Base-by-base conservation (phyloP, 2,888 invertebrate species). In the Eupithecia insigniata region DNA sequence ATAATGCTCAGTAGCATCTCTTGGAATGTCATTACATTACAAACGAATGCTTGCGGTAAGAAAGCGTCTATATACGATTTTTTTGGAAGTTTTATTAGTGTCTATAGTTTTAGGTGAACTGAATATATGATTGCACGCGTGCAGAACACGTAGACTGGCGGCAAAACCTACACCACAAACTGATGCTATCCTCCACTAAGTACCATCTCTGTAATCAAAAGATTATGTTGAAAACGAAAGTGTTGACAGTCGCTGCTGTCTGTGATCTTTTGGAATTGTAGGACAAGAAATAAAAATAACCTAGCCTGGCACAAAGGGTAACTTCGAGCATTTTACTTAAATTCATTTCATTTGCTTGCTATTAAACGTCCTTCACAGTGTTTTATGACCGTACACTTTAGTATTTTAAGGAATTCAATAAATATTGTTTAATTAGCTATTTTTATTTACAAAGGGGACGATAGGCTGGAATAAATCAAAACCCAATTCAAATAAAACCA, bases 401-500 rank as follows among this genome's bases (percentile, higher is more conserved):
- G 39, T 46, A 73, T 65, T 66, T 22, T 65, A 14, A 51, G 46
- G 60, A 65, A 65, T 71, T 76, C 72, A 69, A 73, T 71, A 74
- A 58, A 76, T 76, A 74, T 30, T 58, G 36, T 73, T 73, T 77
- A 75, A 76, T 76, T 75, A 73, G 66, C 68, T 36, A 66, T 69
- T 68, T 69, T 74, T 72, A 66, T 72, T 46, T 60, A 58, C 43
- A 60, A 55, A 55, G 39, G 64, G 55, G 46, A 36, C 58, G 64
- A 58, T 36, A 68, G 22, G 64, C 55, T 39, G 39, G 79, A 80
- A 87, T 88, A 90, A 90, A 90, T 90, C 87, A 89, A 85, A 86
- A 84, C 82, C 82, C 84, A 83, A 87, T 86, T 84, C 86, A 84
- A 86, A 87, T 89, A 89, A 90, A 90, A 85, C 85, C 81, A 79